Evolutionary conservation across 1,140 invertebrate genomes (phyloP).

Genomic region (Carposina sasakii): DNA sequence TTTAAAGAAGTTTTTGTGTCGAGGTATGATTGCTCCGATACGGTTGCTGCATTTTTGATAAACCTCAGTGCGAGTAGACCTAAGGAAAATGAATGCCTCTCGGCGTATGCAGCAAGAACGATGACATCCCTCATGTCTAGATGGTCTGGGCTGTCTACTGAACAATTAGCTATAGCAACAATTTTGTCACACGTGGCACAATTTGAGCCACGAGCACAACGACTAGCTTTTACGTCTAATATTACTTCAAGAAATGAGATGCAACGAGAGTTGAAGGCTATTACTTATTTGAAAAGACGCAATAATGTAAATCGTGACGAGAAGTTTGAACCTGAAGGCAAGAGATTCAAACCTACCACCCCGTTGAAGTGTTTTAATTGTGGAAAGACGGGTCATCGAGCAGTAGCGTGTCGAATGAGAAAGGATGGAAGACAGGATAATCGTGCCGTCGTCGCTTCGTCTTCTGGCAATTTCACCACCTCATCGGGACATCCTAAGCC

Average conservation of each 20-base stretch:
- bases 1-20: slow-evolving; percentile 3
- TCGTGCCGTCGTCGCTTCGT: not conserved
- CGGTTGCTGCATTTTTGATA: not conserved
- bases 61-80: not conserved
- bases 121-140: slow-evolving; percentile 1
- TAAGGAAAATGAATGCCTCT: slow-evolving; percentile 2
- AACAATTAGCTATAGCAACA: not conserved
- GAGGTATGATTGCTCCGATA: slow-evolving; percentile 1
- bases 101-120: not conserved
- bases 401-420: not conserved
- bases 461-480: not conserved
- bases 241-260: not conserved
- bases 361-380: not conserved
- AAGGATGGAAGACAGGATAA: not conserved
- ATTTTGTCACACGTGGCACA: slow-evolving; percentile 4
- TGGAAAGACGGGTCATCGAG: not conserved
- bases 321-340: not conserved
- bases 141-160: not conserved
- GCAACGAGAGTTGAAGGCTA: not conserved
- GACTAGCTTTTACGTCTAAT: not conserved
- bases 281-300: not conserved
- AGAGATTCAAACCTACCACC: not conserved
- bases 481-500: not conserved
- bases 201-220: not conserved
- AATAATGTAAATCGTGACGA: no score